These are phyloP conservation scores for Engraulis encrasicolus DNA, from an alignment of 2,113 vertebrate species.

Conservation along the genomic window DNA sequence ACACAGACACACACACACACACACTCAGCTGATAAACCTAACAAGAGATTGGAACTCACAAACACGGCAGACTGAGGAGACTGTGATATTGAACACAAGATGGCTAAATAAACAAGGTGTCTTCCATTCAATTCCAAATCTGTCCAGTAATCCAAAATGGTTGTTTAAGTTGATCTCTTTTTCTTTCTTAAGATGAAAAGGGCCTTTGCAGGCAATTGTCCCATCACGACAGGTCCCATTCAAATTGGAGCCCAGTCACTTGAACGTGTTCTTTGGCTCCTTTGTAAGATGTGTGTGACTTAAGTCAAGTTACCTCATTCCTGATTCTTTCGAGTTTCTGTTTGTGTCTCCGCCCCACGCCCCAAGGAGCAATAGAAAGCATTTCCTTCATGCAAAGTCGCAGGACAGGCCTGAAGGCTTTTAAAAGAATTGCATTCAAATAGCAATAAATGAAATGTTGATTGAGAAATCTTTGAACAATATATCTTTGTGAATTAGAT, in stretches of 20 bases:
- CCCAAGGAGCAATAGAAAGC: neutral
- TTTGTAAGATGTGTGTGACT: neutral
- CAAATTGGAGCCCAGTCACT: neutral
- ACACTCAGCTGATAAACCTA: neutral
- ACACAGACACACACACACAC: constrained; percentile 7
- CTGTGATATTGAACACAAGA: neutral
- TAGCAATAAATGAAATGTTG: too few relatives aligned
- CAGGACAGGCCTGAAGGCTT: too few relatives aligned
- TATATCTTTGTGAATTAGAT: too few relatives aligned
- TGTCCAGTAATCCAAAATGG: neutral
- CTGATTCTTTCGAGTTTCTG: neutral
- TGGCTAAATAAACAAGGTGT: neutral
- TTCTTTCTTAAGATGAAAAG: neutral
- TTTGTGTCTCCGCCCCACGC: neutral
- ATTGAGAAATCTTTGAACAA: too few relatives aligned
- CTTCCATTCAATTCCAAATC: neutral
- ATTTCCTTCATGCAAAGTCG: constrained; percentile 37
- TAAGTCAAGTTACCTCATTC: neutral
- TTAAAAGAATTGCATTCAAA: too few relatives aligned
- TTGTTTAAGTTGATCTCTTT: neutral
- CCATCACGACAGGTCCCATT: neutral
- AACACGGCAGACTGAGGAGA: neutral
- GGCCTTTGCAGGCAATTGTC: neutral
- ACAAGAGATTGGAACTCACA: neutral
- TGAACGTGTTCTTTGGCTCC: neutral